Percentiles rank a stretch among this genome's conserved stretches.
phyloP scores from a whole-genome alignment of 1,140 invertebrate genomes.

The Drosophila obscura region DNA sequence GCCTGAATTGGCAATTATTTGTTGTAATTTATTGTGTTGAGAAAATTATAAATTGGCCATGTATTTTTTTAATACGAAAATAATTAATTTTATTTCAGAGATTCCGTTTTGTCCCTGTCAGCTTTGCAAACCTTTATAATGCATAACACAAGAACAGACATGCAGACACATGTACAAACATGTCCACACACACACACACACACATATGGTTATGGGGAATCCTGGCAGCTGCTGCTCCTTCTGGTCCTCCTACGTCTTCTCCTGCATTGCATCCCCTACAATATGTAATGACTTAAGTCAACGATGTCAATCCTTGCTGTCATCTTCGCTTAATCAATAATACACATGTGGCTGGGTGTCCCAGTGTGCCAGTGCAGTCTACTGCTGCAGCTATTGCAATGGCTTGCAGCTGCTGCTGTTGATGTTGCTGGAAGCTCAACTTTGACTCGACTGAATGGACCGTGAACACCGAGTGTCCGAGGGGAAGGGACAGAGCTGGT shows the following conservation, averaged over 20 bases:
- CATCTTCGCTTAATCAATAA: slow-evolving; percentile 28
- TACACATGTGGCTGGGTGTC: background rate
- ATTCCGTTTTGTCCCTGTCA: too few relatives aligned
- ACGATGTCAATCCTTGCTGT: slow-evolving; percentile 40
- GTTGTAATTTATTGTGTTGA: background rate
- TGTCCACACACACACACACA: too few relatives aligned
- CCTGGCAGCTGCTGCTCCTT: too few relatives aligned
- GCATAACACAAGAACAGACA: background rate
- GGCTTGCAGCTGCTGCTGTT: slow-evolving; percentile 1
- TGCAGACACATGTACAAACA: background rate
- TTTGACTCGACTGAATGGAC: slow-evolving; percentile 3
- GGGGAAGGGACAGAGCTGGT: background rate
- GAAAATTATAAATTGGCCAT: background rate
- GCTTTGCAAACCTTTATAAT: background rate
- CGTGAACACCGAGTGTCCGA: background rate
- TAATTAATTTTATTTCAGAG: background rate
- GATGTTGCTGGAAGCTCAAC: slow-evolving; percentile 2
- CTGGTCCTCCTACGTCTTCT: too few relatives aligned
- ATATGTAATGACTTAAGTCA: background rate
- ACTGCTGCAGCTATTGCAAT: slow-evolving; percentile 2
- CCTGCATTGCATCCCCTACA: background rate
- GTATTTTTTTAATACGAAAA: background rate
- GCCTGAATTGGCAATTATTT: slow-evolving; percentile 10
- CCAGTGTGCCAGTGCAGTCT: background rate
- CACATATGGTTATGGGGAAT: too few relatives aligned